Conservation (phyloP, 2,797 vertebrate genomes). For the Sphenodon punctatus region DNA sequence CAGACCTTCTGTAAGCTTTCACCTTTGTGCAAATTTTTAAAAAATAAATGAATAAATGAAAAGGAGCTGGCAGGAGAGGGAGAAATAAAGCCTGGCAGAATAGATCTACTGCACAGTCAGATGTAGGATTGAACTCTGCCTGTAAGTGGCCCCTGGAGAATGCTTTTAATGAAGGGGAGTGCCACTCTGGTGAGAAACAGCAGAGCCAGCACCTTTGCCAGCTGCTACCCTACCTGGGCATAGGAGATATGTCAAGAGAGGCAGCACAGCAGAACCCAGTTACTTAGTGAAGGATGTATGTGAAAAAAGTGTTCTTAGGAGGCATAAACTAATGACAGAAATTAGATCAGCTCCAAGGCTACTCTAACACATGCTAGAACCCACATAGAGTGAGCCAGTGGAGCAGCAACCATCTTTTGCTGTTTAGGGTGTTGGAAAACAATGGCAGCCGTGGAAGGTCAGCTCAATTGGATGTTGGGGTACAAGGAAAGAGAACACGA, state of each 20-base stretch:
- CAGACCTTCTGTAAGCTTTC: neutral
- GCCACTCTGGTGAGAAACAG: too few species aligned
- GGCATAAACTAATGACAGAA: too few species aligned
- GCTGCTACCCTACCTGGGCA: too few species aligned
- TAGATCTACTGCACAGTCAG: neutral
- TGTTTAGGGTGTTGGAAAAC: too few species aligned
- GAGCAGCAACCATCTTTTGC: too few species aligned
- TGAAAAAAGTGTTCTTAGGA: too few species aligned
- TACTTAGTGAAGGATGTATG: too few species aligned
- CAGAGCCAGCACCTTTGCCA: neutral
- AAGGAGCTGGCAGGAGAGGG: conserved; percentile 22
- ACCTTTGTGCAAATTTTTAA: neutral
- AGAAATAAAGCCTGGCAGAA: neutral
- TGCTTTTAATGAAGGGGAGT: neutral
- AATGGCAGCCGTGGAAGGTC: neutral
- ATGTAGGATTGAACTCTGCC: neutral
- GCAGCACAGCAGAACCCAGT: too few species aligned
- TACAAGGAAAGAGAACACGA: neutral
- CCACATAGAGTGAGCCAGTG: too few species aligned
- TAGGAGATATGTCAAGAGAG: too few species aligned
- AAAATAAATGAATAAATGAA: neutral
- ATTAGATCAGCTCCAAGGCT: too few species aligned
- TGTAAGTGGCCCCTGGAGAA: neutral
- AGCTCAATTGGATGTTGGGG: neutral
- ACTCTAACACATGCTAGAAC: too few species aligned